Percentiles rank a stretch among this genome's conserved stretches.
These are phyloP conservation scores for Lepidurus apus DNA, from an alignment of 1,140 invertebrate species.

Conservation along the genomic window DNA sequence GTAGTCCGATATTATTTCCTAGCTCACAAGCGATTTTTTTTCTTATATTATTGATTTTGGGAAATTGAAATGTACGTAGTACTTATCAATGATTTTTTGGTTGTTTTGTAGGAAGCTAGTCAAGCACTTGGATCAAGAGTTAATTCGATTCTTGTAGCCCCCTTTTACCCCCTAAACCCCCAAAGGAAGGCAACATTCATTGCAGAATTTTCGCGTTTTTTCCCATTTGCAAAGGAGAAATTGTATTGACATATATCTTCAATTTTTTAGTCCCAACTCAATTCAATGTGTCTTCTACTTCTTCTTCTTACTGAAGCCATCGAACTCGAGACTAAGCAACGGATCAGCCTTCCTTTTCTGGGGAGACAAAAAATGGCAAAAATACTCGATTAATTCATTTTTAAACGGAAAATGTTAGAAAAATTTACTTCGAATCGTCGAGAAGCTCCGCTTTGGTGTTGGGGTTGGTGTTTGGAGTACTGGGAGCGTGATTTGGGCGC, in stretches of 20 bases:
- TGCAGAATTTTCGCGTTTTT: background rate
- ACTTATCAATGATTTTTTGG: background rate
- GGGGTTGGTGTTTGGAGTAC: slow-evolving; percentile 43
- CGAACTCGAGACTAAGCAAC: slow-evolving; percentile 45
- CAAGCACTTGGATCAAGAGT: slow-evolving; percentile 17
- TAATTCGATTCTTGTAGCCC: slow-evolving; percentile 10
- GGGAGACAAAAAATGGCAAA: slow-evolving; percentile 15
- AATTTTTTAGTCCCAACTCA: slow-evolving; percentile 13
- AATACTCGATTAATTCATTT: slow-evolving; percentile 22
- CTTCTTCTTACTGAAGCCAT: slow-evolving; percentile 39
- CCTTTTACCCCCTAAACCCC: background rate
- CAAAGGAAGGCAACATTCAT: slow-evolving; percentile 4
- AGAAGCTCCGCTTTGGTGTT: slow-evolving; percentile 42
- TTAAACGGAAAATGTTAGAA: slow-evolving; percentile 34
- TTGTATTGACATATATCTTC: background rate
- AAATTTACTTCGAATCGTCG: slow-evolving; percentile 37
- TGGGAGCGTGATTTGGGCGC: slow-evolving; percentile 41
- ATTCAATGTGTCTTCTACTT: background rate
- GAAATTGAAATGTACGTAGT: background rate
- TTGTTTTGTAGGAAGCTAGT: slow-evolving; percentile 6
- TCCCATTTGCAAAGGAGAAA: background rate
- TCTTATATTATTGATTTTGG: background rate
- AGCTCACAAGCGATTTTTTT: background rate
- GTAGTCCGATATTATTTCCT: background rate
- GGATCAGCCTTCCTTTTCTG: slow-evolving; percentile 46